Base-by-base conservation (phyloP, 1,140 invertebrate genomes). In the Zaprionus africanus region DNA sequence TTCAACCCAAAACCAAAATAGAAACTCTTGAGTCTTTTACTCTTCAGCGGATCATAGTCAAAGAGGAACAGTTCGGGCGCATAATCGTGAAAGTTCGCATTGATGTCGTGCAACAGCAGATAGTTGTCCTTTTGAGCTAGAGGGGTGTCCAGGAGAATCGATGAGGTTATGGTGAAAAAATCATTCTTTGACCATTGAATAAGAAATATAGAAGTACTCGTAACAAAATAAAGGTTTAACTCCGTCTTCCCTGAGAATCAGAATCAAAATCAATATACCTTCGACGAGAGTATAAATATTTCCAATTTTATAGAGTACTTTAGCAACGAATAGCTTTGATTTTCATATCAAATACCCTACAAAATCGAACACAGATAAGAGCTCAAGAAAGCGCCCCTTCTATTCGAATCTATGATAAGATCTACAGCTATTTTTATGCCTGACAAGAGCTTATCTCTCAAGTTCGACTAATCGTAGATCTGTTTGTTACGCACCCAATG, bases 41-140 rank as follows among this genome's bases (percentile, higher is more conserved):
- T 77, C 17, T 53, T 82, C 1, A 0, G 2, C 0, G 5, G 3
- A 58, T 86, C 12, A 12, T 57, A 41, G 0, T 94, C 0, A 93
- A 81, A 93, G 83, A 88, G 73, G 17, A 86, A 81, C 26, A 88
- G 7, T 46, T 92, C 90, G 0, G 90, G 85, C 0, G 90, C 90
- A 49, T 91, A 91, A 1, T 82, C 71, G 17, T 71, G 56, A 34
- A 92, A 92, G 59, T 80, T 81, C 0, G 41, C 43, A n/a, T 53
- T 68, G 7, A 92, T 75, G 34, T 92, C 91, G 28, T 90, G 73
- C 3, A 92, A 59, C n/a, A 92, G 46, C 0, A 57, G 57, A 0
- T 70, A 61, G 13, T 91, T 81, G 4, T 78, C 72, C 54, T 71
- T 15, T 12, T 90, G 82, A 13, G 26, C 90, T 91, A 1, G 4